phyloP scores from a whole-genome alignment of 2,797 vertebrate species.

The Pempheris klunzingeri region DNA sequence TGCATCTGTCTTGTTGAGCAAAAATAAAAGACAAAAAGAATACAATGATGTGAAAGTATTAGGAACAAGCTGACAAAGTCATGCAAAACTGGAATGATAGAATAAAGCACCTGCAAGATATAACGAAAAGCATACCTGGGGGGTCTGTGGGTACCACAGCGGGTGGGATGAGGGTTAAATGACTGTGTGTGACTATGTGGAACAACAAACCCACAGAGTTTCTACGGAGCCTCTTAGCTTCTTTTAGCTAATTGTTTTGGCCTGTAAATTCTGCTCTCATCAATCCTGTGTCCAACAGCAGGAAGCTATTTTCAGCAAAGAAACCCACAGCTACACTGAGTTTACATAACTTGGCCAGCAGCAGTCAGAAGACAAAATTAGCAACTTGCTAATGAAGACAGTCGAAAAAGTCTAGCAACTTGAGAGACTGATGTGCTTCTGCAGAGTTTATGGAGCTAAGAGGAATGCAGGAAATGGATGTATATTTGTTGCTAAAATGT shows the following conservation, averaged over 20 bases:
- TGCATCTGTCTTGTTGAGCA: no score
- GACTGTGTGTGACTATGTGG: background rate
- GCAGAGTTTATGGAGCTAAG: background rate
- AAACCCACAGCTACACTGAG: background rate
- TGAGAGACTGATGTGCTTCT: no score
- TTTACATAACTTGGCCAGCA: background rate
- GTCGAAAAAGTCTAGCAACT: background rate
- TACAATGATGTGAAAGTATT: no score
- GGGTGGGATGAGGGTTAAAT: no score
- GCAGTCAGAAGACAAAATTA: background rate
- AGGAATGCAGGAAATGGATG: background rate
- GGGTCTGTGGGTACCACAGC: no score
- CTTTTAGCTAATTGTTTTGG: background rate
- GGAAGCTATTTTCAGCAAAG: background rate
- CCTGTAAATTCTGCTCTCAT: background rate
- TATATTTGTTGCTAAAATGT: background rate
- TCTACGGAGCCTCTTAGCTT: background rate
- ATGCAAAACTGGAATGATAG: no score
- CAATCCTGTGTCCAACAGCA: background rate
- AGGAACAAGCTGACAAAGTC: no score
- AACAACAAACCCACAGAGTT: background rate
- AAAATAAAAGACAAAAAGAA: no score
- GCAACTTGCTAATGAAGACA: background rate
- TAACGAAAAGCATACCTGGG: no score
- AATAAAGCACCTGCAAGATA: no score